phyloP scores from a whole-genome alignment of 1,140 invertebrate species.

The Dryas iulia region DNA sequence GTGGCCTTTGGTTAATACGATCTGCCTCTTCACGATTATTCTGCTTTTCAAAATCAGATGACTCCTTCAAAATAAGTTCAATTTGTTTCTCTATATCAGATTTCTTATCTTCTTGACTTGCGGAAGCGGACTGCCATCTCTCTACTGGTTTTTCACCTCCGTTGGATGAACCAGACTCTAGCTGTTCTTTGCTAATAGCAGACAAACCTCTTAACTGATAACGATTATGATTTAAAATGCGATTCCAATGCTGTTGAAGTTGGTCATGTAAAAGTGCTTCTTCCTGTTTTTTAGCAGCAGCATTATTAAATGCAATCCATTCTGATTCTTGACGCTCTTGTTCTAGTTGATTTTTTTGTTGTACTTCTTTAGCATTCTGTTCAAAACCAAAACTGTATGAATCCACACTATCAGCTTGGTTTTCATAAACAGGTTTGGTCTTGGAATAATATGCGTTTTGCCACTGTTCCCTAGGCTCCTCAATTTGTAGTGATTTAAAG shows the following conservation, averaged over 20 bases:
- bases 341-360: background rate
- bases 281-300: background rate
- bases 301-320: background rate
- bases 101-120: conserved; percentile 2
- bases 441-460: conserved; percentile 9
- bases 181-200: background rate
- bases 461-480: background rate
- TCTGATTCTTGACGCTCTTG: background rate
- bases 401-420: background rate
- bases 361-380: background rate
- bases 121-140: background rate
- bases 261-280: background rate
- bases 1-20: conserved; percentile 39
- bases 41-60: conserved; percentile 39
- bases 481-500: background rate
- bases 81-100: conserved; percentile 23
- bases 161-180: background rate
- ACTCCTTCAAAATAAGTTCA: conserved; percentile 19
- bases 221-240: background rate
- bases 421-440: background rate
- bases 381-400: background rate
- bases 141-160: background rate
- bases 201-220: conserved; percentile 5
- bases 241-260: conserved; percentile 2
- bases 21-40: conserved; percentile 34